Percentiles rank a stretch among this genome's conserved stretches.
Conservation (phyloP, 2,113 vertebrate genomes). For the Pimephales promelas region DNA sequence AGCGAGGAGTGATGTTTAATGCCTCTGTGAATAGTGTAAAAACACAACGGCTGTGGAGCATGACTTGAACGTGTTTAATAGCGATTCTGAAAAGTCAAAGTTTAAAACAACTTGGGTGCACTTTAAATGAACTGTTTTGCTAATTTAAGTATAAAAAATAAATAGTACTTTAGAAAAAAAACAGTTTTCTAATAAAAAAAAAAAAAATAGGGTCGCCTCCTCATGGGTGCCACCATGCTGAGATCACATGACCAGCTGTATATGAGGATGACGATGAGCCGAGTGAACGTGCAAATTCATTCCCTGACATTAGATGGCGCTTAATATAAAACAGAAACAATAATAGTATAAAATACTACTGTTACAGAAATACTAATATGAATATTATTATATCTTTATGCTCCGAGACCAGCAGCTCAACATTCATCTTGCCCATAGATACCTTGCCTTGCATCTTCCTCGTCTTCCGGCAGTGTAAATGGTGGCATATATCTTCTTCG, state of each 20-base stretch:
- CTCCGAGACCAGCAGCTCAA: too few species aligned
- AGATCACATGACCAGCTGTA: not conserved
- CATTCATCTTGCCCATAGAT: too few species aligned
- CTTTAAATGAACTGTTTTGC: not conserved
- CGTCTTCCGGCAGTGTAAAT: too few species aligned
- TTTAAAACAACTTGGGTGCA: slow-evolving; percentile 57
- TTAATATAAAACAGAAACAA: too few species aligned
- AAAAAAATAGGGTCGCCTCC: not conserved
- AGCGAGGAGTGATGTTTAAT: slow-evolving; percentile 70
- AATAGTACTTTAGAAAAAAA: not conserved
- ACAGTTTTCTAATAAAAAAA: not conserved
- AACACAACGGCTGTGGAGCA: not conserved
- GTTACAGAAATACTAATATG: too few species aligned
- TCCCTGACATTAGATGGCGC: too few species aligned
- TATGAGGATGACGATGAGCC: too few species aligned
- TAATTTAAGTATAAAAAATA: not conserved
- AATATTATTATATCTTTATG: too few species aligned
- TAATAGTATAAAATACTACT: too few species aligned
- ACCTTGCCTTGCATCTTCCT: too few species aligned
- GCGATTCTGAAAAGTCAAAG: slow-evolving; percentile 67
- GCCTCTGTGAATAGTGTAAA: slow-evolving; percentile 67
- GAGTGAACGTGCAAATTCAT: too few species aligned
- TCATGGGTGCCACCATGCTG: not conserved
- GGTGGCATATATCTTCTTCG: too few species aligned
- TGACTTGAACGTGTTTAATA: not conserved